Evolutionary conservation across 2,113 vertebrate species (phyloP).

Genomic region (Malurus melanocephalus): DNA sequence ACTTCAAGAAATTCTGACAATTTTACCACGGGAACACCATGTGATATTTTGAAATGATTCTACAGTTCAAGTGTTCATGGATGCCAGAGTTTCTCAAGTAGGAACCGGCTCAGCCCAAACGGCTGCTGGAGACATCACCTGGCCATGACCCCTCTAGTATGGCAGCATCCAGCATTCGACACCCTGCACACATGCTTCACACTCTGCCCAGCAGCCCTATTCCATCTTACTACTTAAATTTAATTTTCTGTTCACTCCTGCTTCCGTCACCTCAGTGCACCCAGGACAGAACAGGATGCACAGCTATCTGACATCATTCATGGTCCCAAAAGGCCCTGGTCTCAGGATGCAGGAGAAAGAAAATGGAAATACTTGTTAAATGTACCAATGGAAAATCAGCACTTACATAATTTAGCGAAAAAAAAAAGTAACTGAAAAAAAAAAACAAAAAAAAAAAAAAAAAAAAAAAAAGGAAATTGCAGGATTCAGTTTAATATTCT

Average conservation of each 20-base stretch:
- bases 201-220: neutral
- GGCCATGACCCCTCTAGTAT: accelerated
- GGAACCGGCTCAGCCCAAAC: neutral
- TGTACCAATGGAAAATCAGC: neutral
- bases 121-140: neutral
- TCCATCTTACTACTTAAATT: neutral
- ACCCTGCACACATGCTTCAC: neutral
- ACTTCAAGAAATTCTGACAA: neutral
- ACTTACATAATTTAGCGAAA: neutral
- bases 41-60: neutral
- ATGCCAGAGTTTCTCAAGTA: neutral
- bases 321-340: neutral
- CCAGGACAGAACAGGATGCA: neutral
- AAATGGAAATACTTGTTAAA: neutral
- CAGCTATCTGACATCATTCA: neutral
- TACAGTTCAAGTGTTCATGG: neutral
- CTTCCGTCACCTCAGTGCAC: accelerated
- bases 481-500: neutral
- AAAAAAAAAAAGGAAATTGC: neutral
- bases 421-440: neutral
- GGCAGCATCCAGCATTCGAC: accelerated
- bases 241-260: neutral
- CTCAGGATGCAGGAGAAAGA: neutral
- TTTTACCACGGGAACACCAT: neutral
- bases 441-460: neutral